These are phyloP conservation scores for Oreochromis mossambicus DNA, from an alignment of 2,797 vertebrate species.

Conservation along the genomic window DNA sequence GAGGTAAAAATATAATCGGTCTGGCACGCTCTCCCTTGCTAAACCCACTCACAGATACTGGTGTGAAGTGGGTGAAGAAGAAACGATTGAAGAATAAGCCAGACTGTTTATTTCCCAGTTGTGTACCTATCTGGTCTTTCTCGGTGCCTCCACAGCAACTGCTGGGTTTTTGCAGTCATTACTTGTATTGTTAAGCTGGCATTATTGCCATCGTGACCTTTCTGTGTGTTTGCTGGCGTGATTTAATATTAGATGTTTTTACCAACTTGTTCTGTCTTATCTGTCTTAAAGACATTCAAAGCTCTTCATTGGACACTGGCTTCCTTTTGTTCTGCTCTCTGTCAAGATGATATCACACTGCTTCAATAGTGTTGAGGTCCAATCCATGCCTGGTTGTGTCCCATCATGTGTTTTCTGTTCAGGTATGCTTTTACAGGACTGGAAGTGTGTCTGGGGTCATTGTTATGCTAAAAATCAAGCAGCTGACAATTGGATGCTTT, in stretches of 20 bases:
- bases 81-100: neutral
- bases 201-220: neutral
- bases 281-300: neutral
- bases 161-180: neutral
- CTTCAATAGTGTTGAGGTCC: neutral
- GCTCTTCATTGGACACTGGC: neutral
- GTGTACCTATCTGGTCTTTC: neutral
- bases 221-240: neutral
- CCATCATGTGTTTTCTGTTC: neutral
- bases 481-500: neutral
- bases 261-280: neutral
- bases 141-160: neutral
- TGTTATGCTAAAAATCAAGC: neutral
- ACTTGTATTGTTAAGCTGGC: neutral
- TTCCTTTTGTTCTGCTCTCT: accelerated
- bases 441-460: neutral
- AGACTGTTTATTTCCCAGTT: neutral
- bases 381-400: neutral
- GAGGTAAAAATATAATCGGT: neutral
- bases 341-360: neutral
- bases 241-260: neutral
- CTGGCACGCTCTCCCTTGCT: neutral
- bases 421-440: neutral
- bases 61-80: conserved; percentile 23
- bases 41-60: conserved; percentile 20